Percentiles rank a stretch among this genome's conserved stretches.
Conservation (phyloP, 2,113 vertebrate species). For the Ptilorrhoa leucosticta region DNA sequence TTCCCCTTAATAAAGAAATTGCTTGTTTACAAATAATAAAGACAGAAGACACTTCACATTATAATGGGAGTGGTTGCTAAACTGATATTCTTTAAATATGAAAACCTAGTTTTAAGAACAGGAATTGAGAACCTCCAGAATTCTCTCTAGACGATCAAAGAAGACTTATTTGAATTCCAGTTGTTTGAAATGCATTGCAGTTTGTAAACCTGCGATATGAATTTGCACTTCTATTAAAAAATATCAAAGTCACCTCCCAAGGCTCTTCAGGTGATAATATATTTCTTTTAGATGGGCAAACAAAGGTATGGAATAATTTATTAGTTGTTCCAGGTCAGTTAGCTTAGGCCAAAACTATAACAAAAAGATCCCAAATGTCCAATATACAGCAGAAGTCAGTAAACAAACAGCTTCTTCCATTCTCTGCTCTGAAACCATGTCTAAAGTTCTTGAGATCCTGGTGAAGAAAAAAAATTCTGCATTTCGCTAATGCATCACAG, state of each 20-base stretch:
- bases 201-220: not conserved
- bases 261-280: not conserved
- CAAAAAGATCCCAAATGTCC: not conserved
- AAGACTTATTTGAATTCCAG: not conserved
- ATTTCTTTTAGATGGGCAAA: not conserved
- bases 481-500: not conserved
- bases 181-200: slow-evolving; percentile 5
- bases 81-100: not conserved
- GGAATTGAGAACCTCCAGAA: not conserved
- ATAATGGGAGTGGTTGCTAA: not conserved
- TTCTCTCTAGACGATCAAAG: not conserved
- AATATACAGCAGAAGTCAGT: not conserved
- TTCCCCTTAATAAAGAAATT: not conserved
- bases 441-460: not conserved
- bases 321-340: not conserved
- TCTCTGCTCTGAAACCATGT: not conserved
- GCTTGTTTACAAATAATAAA: not conserved
- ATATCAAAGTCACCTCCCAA: not conserved
- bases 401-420: not conserved
- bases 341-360: not conserved
- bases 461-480: not conserved
- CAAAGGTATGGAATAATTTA: not conserved
- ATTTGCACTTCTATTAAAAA: slow-evolving; percentile 28
- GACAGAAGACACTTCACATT: not conserved
- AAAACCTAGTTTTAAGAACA: not conserved